A percentile compares a stretch with the other conserved stretches of the same genome.
Conservation (phyloP, 2,113 vertebrate species). For the Agapornis roseicollis region DNA sequence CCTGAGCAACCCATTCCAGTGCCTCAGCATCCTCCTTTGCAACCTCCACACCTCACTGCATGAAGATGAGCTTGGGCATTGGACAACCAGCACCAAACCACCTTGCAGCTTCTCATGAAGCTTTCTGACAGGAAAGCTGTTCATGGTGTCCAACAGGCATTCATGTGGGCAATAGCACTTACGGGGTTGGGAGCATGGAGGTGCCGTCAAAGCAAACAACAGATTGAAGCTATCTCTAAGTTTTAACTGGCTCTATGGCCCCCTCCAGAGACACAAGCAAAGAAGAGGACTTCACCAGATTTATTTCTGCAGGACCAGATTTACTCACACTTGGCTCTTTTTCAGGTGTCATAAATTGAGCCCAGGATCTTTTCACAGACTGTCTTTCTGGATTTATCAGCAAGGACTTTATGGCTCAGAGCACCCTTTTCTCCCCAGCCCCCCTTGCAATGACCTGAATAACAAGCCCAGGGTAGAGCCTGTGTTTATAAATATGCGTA, state of each 20-base stretch:
- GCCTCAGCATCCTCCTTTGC: too few species aligned
- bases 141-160: background rate
- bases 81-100: background rate
- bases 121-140: background rate
- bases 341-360: slow-evolving; percentile 44
- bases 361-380: background rate
- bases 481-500: slow-evolving; percentile 32
- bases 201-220: background rate
- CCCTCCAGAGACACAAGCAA: background rate
- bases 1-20: too few species aligned
- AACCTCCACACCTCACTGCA: accelerated
- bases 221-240: background rate
- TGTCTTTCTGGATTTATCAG: slow-evolving; percentile 57
- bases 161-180: background rate
- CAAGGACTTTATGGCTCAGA: slow-evolving; percentile 2
- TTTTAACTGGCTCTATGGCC: background rate
- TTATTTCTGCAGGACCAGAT: slow-evolving; percentile 17
- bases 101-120: background rate
- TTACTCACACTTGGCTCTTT: slow-evolving; percentile 24
- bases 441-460: background rate
- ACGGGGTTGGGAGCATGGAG: background rate
- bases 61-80: background rate
- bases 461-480: background rate
- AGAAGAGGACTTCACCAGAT: slow-evolving; percentile 2
- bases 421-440: background rate